Conservation (phyloP, 2,797 vertebrate genomes). For the Halcyon smyrnensis region DNA sequence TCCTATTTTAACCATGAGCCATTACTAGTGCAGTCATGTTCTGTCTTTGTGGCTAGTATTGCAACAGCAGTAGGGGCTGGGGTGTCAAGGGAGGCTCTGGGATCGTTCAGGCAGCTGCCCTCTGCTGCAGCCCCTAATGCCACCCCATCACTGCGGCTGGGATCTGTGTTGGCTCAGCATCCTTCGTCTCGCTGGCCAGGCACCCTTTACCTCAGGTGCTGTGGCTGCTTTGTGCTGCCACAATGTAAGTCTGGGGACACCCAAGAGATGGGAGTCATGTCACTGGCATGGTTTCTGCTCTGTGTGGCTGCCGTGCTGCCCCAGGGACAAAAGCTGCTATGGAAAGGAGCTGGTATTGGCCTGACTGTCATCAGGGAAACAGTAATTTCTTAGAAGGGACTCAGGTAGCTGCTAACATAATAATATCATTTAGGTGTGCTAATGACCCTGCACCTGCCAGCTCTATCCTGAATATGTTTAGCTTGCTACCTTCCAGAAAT, state of each 20-base stretch:
- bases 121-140: neutral
- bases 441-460: neutral
- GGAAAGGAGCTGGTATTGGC: neutral
- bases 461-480: neutral
- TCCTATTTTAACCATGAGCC: neutral
- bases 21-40: neutral
- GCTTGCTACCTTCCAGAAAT: neutral
- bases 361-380: neutral
- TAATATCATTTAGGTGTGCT: neutral
- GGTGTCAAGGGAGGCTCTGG: neutral
- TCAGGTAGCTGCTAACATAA: neutral
- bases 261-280: fast-evolving
- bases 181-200: too few relatives aligned
- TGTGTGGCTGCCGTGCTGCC: neutral
- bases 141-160: fast-evolving
- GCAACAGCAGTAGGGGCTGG: neutral
- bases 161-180: fast-evolving
- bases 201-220: fast-evolving
- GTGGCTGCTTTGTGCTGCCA: neutral
- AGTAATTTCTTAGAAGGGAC: neutral
- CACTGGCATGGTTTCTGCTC: neutral
- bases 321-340: neutral
- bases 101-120: neutral
- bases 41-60: neutral
- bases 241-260: neutral